phyloP scores from a whole-genome alignment of 2,113 vertebrate species.

The Maccullochella peelii region DNA sequence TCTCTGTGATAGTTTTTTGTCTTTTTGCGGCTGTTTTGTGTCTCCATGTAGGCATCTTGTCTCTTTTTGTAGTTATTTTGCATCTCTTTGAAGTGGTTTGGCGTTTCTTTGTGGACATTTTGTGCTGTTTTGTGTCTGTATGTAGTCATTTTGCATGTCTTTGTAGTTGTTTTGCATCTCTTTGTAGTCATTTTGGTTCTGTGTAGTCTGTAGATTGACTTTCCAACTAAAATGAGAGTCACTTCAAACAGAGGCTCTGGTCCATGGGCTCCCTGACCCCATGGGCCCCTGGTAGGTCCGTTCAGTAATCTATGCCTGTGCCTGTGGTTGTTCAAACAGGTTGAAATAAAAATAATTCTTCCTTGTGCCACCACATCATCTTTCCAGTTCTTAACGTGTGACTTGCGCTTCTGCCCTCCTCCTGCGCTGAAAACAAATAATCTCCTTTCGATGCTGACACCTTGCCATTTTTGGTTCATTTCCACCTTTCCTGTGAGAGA shows the following conservation, averaged over 20 bases:
- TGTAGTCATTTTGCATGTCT: neutral
- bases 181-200: neutral
- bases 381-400: constrained; percentile 7
- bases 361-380: constrained; percentile 19
- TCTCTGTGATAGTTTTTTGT: neutral
- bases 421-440: constrained; percentile 56
- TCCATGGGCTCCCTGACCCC: neutral
- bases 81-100: neutral
- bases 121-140: too few species aligned
- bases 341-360: constrained; percentile 29
- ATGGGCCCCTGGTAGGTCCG: neutral
- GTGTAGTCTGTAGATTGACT: neutral
- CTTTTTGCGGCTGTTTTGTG: neutral
- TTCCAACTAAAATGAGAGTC: neutral
- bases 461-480: constrained; percentile 48
- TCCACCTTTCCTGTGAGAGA: constrained; percentile 31
- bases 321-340: constrained; percentile 23
- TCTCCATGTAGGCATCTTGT: neutral
- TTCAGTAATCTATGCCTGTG: constrained; percentile 21
- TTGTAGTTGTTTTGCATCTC: neutral
- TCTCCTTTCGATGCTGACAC: constrained; percentile 51
- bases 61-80: neutral
- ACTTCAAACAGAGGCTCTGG: neutral
- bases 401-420: constrained; percentile 34
- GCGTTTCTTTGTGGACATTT: neutral